A percentile compares a stretch with the other conserved stretches of the same genome.
Conservation (phyloP, 2,888 invertebrate genomes). For the Patella depressa region DNA sequence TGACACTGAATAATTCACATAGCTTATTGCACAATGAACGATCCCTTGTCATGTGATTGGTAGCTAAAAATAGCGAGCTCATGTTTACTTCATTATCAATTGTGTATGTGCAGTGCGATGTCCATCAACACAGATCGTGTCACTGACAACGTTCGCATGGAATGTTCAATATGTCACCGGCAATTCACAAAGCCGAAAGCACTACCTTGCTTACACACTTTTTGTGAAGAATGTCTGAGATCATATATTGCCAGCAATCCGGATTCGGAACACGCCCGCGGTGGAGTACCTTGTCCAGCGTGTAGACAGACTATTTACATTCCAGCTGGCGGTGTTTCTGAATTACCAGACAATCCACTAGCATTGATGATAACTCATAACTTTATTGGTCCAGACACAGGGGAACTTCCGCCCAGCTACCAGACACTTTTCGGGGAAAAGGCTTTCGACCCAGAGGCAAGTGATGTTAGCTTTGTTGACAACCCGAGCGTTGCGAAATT, state of each 20-base stretch:
- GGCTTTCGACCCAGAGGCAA: slow-evolving; percentile 18
- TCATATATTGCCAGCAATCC: neutral
- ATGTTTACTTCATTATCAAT: no score
- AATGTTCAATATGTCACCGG: neutral
- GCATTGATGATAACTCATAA: neutral
- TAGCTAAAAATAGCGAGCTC: no score
- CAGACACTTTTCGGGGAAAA: slow-evolving; percentile 22
- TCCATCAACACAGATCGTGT: no score
- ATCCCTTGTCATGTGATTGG: no score
- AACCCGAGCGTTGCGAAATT: slow-evolving; percentile 20
- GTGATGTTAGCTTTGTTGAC: slow-evolving; percentile 27
- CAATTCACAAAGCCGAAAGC: neutral
- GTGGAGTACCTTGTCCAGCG: slow-evolving; percentile 54
- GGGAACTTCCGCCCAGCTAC: slow-evolving; percentile 16
- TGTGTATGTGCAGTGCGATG: no score
- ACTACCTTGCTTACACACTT: neutral
- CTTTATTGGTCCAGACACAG: neutral
- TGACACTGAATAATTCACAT: no score
- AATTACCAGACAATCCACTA: slow-evolving; percentile 48
- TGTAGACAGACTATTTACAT: slow-evolving; percentile 50
- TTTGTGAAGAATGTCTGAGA: neutral
- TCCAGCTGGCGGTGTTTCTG: slow-evolving; percentile 46
- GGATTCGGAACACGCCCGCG: neutral
- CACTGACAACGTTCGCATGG: no score
- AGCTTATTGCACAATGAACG: no score